Conservation (phyloP, 2,113 vertebrate species). For the Corythoichthys intestinalis region DNA sequence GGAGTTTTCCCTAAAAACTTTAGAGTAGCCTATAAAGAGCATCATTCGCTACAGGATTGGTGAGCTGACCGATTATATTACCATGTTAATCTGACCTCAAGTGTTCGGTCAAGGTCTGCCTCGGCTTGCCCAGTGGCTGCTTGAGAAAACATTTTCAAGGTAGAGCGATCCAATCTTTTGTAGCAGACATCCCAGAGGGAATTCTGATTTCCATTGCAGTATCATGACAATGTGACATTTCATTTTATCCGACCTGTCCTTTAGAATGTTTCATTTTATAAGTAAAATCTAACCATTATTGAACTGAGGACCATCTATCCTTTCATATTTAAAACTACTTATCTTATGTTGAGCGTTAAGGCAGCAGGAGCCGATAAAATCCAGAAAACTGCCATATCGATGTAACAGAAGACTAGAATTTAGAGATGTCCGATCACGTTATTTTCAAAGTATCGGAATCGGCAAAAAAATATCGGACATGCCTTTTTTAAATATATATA, state of each 20-base stretch:
- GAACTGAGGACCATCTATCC: neutral
- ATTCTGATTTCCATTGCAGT: neutral
- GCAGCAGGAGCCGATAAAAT: neutral
- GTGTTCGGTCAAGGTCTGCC: constrained; percentile 35
- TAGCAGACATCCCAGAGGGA: neutral
- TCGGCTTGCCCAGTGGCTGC: neutral
- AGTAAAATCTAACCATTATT: neutral
- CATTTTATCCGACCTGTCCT: neutral
- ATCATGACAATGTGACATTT: neutral
- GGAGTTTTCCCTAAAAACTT: neutral
- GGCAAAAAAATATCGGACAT: too few relatives aligned
- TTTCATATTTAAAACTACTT: neutral
- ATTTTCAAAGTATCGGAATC: too few relatives aligned
- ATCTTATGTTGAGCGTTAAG: neutral
- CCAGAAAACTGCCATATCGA: neutral
- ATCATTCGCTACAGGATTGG: neutral
- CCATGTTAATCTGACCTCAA: constrained; percentile 27
- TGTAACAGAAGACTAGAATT: neutral
- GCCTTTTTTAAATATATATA: too few relatives aligned
- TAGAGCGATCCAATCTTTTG: neutral
- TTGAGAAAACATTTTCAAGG: neutral
- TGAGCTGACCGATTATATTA: constrained; percentile 8
- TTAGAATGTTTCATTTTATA: neutral
- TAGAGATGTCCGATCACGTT: too few relatives aligned
- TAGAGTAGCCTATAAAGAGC: neutral